Conservation (phyloP, 2,888 invertebrate species). For the Aporophyla lueneburgensis region DNA sequence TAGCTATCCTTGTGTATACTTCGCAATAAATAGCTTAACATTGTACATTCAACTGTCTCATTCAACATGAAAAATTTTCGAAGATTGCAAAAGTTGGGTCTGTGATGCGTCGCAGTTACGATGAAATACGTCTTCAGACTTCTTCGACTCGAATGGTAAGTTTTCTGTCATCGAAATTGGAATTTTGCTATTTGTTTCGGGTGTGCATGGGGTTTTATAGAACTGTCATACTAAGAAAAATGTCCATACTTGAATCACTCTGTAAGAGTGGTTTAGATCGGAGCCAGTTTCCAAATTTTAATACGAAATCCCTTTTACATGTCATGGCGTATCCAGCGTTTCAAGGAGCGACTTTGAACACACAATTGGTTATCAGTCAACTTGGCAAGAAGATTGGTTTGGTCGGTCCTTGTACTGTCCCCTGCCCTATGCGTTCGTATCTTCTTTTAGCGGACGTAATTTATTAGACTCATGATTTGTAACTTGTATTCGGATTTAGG, state of each 20-base stretch:
- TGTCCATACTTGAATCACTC: slow-evolving; percentile 60
- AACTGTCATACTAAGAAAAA: slow-evolving; percentile 56
- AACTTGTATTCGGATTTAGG: slow-evolving; percentile 54
- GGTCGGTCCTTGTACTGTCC: slow-evolving; percentile 62
- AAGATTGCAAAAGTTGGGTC: slow-evolving; percentile 73
- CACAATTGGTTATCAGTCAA: slow-evolving; percentile 48
- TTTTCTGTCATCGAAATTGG: slow-evolving; percentile 74
- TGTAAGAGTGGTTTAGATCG: slow-evolving; percentile 68
- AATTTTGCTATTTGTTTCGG: slow-evolving; percentile 74
- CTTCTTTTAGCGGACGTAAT: slow-evolving; percentile 32
- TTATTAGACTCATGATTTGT: slow-evolving; percentile 41
- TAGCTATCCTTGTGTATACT: slow-evolving; percentile 46
- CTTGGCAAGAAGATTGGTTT: slow-evolving; percentile 68
- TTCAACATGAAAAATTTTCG: slow-evolving; percentile 71
- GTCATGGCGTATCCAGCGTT: slow-evolving; percentile 60
- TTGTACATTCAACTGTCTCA: slow-evolving; percentile 64
- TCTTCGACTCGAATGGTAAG: slow-evolving; percentile 76
- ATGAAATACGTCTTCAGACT: slow-evolving; percentile 64
- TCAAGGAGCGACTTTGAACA: slow-evolving; percentile 47
- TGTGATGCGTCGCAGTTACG: slow-evolving; percentile 67
- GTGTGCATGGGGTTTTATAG: slow-evolving; percentile 78
- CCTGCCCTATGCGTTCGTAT: slow-evolving; percentile 49
- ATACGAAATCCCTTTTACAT: slow-evolving; percentile 61
- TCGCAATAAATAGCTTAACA: slow-evolving; percentile 55
- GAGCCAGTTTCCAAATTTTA: slow-evolving; percentile 58